Percentiles rank a stretch among this genome's conserved stretches.
phyloP scores from a whole-genome alignment of 2,797 vertebrate species.

The Botia kubotai region DNA sequence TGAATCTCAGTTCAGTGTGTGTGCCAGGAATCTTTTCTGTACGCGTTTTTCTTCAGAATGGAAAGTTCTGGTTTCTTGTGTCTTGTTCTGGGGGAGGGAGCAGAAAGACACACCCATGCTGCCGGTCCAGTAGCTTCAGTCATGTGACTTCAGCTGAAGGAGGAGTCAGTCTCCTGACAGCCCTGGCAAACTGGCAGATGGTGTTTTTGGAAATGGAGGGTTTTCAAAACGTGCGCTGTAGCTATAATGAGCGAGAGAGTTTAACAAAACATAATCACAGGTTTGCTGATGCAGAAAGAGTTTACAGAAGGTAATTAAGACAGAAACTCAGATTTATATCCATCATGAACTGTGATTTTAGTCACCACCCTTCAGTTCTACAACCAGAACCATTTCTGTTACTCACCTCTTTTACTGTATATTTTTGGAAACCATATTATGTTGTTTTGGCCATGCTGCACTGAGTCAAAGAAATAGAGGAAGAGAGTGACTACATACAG shows the following conservation, averaged over 20 bases:
- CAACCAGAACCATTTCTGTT: not conserved
- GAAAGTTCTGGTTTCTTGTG: slow-evolving; percentile 65
- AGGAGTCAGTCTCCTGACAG: slow-evolving; percentile 64
- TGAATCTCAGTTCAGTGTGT: slow-evolving; percentile 27
- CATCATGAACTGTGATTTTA: slow-evolving; percentile 18
- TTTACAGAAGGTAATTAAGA: slow-evolving; percentile 12
- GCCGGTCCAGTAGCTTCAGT: slow-evolving; percentile 65
- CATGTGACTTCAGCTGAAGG: slow-evolving; percentile 66
- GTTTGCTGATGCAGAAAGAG: not conserved
- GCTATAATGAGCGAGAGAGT: not conserved
- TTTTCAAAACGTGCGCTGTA: not conserved
- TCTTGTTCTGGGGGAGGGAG: slow-evolving; percentile 56
- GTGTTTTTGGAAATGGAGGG: not conserved
- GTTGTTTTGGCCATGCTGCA: not conserved
- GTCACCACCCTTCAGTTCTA: not conserved
- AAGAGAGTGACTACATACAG: slow-evolving; percentile 20
- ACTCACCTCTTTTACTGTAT: not conserved
- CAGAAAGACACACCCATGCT: slow-evolving; percentile 67
- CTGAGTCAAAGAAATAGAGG: not conserved
- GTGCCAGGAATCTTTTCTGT: slow-evolving; percentile 30
- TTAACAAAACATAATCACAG: not conserved
- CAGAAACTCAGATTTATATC: slow-evolving; percentile 6
- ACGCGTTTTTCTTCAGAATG: slow-evolving; percentile 53
- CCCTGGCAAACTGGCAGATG: slow-evolving; percentile 61
- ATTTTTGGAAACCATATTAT: not conserved